Conservation (phyloP, 30 jellyfish, hydroid and myxozoan genomes). For the Pseudorhiza aurosa region DNA sequence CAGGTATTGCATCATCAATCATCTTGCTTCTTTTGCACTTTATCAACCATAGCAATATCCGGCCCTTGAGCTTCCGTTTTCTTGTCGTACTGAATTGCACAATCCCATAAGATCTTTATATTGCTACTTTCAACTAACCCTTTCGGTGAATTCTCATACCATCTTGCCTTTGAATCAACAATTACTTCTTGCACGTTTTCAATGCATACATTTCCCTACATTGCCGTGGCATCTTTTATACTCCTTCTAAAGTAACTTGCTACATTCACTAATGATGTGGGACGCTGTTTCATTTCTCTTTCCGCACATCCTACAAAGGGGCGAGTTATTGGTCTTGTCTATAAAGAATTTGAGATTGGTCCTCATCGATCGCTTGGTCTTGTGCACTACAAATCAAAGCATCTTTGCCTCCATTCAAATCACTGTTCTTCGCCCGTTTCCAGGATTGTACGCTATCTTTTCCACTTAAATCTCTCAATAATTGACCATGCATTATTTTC, state of each 20-base stretch:
- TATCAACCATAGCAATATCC: background rate
- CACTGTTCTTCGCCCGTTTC: conserved; percentile 21
- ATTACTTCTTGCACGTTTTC: background rate
- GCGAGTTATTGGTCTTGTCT: too few relatives aligned
- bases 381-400: conserved; percentile 39
- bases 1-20: background rate
- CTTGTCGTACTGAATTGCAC: background rate
- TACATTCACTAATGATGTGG: too few relatives aligned
- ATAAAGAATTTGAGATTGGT: too few relatives aligned
- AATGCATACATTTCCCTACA: conserved; percentile 9
- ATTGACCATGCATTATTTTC: conserved; percentile 33
- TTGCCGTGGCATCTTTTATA: conserved; percentile 10
- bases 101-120: conserved; percentile 21
- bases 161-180: conserved; percentile 20
- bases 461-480: conserved; percentile 18
- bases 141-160: conserved; percentile 11
- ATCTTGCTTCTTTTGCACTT: background rate
- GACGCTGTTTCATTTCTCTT: too few relatives aligned
- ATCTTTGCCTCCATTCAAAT: conserved; percentile 8
- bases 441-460: conserved; percentile 17
- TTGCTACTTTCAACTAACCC: conserved; percentile 3
- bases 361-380: conserved; percentile 1
- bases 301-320: too few relatives aligned
- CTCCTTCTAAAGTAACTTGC: too few relatives aligned
- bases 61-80: conserved; percentile 23